Evolutionary conservation across 2,113 vertebrate genomes (phyloP).

Genomic region (Sander lucioperca): DNA sequence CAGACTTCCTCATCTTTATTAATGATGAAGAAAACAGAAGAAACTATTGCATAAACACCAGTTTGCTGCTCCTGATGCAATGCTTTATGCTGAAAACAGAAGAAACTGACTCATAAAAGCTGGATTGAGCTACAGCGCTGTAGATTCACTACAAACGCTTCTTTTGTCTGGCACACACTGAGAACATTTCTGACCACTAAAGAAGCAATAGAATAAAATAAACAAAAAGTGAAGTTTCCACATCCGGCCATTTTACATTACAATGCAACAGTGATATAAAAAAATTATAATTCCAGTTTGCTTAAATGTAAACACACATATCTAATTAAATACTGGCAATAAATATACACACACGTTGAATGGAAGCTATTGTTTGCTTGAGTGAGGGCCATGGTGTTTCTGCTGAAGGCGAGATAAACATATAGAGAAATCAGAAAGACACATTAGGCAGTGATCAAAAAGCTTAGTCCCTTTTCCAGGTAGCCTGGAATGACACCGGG

Average conservation of each 20-base stretch:
- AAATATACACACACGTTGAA: neutral
- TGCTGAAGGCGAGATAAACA: conserved; percentile 44
- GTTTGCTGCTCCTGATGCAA: conserved; percentile 32
- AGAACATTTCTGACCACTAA: conserved; percentile 25
- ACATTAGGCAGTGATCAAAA: conserved; percentile 46
- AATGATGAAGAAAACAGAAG: conserved; percentile 33
- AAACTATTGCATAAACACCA: conserved; percentile 59
- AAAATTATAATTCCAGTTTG: neutral
- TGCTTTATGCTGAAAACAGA: conserved; percentile 47
- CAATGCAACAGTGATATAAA: neutral
- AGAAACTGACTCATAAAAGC: conserved; percentile 23
- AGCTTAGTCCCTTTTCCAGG: conserved; percentile 29
- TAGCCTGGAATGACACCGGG: too few relatives aligned
- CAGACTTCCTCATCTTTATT: conserved; percentile 56
- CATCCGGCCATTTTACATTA: neutral
- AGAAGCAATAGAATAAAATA: conserved; percentile 24
- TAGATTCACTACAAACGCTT: conserved; percentile 7
- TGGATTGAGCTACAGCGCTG: conserved; percentile 8
- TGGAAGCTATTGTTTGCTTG: conserved; percentile 7
- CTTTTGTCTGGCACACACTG: conserved; percentile 6
- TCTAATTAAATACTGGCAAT: neutral
- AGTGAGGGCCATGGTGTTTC: conserved; percentile 16
- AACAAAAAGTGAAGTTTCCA: neutral
- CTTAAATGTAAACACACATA: neutral
- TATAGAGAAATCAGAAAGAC: conserved; percentile 39